A percentile compares a stretch with the other conserved stretches of the same genome.
Evolutionary conservation across 1,140 invertebrate species (phyloP).

Genomic region (Nephotettix cincticeps): DNA sequence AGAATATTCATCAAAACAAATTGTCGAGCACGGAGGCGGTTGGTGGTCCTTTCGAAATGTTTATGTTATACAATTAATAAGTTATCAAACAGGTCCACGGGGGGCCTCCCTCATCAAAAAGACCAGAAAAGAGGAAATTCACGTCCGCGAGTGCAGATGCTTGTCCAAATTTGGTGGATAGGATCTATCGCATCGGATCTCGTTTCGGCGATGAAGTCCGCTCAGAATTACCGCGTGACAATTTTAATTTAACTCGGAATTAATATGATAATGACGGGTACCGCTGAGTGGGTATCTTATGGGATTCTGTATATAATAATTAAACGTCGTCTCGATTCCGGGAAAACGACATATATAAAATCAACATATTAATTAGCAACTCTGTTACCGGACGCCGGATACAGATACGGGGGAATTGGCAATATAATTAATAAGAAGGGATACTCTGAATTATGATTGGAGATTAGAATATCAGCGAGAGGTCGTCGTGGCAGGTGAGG

Average conservation of each 20-base stretch:
- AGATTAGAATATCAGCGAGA: background rate
- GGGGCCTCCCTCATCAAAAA: background rate
- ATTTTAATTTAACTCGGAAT: constrained; percentile 4
- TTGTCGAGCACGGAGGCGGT: background rate
- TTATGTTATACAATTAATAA: constrained; percentile 1
- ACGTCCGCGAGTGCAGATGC: background rate
- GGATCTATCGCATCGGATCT: background rate
- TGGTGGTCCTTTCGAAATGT: background rate
- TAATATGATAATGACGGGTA: background rate
- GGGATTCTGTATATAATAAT: background rate
- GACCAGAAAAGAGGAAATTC: background rate
- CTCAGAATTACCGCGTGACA: background rate
- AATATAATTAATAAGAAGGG: constrained; percentile 2
- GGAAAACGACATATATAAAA: background rate
- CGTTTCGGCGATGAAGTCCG: background rate
- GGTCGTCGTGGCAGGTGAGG: background rate
- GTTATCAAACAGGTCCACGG: background rate
- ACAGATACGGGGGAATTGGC: background rate
- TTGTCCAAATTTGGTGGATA: background rate
- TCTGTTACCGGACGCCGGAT: background rate
- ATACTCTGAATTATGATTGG: background rate
- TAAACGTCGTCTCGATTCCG: background rate
- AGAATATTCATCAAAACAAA: background rate
- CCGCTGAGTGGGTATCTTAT: background rate
- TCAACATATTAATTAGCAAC: background rate